These are phyloP conservation scores for Cyanoderma ruficeps DNA, from an alignment of 2,113 vertebrate species.

Conservation along the genomic window DNA sequence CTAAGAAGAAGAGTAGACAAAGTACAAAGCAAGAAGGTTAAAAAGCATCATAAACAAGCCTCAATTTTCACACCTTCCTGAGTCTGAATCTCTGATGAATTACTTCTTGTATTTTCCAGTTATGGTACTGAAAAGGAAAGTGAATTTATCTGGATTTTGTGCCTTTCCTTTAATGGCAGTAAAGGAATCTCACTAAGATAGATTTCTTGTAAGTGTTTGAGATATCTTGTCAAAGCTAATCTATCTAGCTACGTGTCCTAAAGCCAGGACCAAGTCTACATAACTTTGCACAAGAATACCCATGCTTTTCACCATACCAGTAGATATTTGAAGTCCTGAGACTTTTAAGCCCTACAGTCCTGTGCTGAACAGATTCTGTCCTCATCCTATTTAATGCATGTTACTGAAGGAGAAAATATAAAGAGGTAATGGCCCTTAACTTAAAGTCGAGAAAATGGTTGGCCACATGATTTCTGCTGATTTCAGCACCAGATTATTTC, in stretches of 20 bases:
- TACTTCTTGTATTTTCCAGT: background rate
- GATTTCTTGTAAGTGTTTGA: background rate
- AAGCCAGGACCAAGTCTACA: background rate
- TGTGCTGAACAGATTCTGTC: background rate
- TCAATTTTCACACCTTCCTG: background rate
- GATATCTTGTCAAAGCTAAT: background rate
- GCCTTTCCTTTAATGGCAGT: background rate
- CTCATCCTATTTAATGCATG: background rate
- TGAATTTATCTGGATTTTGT: background rate
- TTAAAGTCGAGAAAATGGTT: background rate
- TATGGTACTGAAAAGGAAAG: background rate
- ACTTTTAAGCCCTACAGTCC: background rate
- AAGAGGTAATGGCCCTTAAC: background rate
- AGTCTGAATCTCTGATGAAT: background rate
- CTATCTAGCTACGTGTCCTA: background rate
- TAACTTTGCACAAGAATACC: background rate
- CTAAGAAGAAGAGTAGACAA: background rate
- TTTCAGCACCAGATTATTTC: background rate
- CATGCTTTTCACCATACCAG: background rate
- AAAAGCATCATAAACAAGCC: background rate
- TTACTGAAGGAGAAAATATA: background rate
- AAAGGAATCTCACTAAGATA: background rate
- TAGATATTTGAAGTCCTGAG: background rate
- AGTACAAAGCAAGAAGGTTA: background rate
- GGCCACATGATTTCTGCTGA: background rate